phyloP scores from a whole-genome alignment of 1,140 invertebrate species.

The Bombus terrestris region DNA sequence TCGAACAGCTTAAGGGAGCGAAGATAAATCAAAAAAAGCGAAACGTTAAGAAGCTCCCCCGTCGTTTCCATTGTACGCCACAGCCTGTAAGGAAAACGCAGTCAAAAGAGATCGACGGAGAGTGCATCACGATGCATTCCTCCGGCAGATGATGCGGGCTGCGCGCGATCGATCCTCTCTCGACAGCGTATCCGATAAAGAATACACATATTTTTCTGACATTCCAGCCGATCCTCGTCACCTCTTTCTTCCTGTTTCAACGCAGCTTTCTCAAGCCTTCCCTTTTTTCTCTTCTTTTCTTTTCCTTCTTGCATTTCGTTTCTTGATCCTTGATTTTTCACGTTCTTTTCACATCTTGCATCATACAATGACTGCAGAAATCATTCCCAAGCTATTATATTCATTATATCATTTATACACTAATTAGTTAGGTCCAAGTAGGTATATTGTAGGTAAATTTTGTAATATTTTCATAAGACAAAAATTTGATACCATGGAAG shows the following conservation, averaged over 20 bases:
- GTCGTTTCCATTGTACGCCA: slow-evolving; percentile 10
- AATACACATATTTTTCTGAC: slow-evolving; percentile 53
- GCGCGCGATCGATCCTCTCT: slow-evolving; percentile 40
- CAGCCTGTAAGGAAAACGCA: not conserved
- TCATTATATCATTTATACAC: no score
- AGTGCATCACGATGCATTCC: slow-evolving; percentile 29
- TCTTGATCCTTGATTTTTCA: not conserved
- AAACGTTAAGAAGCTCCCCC: slow-evolving; percentile 20
- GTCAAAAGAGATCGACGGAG: slow-evolving; percentile 24
- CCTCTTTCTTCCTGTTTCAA: not conserved
- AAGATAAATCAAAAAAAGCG: slow-evolving; percentile 20
- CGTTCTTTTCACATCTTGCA: not conserved
- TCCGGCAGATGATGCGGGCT: slow-evolving; percentile 41
- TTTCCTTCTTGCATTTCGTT: not conserved
- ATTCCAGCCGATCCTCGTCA: slow-evolving; percentile 19
- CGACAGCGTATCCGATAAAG: slow-evolving; percentile 16
- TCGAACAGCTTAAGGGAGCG: not conserved
- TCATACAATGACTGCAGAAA: no score
- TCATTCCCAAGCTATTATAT: no score
- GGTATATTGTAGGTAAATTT: no score
- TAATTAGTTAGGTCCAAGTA: no score
- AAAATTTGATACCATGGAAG: no score
- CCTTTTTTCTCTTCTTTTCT: no score
- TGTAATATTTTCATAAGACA: no score
- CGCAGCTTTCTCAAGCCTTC: not conserved